Evolutionary conservation across 2,888 invertebrate species (phyloP), one percentile per base, ranked within the genome.

Genomic region (Drosophila nr. fundita): DNA sequence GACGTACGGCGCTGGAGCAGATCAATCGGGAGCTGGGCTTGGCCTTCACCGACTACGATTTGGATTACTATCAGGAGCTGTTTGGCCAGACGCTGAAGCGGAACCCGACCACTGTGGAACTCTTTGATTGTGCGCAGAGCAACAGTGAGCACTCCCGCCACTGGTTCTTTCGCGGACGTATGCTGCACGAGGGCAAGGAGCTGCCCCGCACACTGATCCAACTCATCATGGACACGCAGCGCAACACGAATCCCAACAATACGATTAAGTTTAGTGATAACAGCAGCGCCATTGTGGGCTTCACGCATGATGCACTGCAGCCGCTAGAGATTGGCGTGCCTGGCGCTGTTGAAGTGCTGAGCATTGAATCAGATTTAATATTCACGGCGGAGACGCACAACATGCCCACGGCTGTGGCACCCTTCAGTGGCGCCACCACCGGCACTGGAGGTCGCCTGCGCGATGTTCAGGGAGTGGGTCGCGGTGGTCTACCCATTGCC

Each of bases 361-460:
- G 93, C 15, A 94, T 95, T 0, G 94, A 95, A 21, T 96, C 97
- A 0, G 98, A 99, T 93, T 95, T 99, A 45, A 98, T 99, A 89
- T 99, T 99, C 91, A 99, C 99, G 0, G 99, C 99, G 0, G 99
- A 99, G 94, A 99, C 99, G 0, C 99, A 99, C 93, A 99, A 99
- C 92, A 99, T 99, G 95, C 98, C 98, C 1, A 99, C 98, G 0
- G 98, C 98, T 0, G 98, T 99, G 13, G 98, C 99, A 0, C 99
- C 99, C 0, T 99, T 99, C 83, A 98, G 98, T 93, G 99, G 99
- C 0, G 99, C 99, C 0, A 98, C 99, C 0, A 99, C 99, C 0
- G 99, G 99, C 30, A 99, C 99, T 0, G 99, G 99, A 0, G 99
- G 99, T 0, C 95, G 99, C 49, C 96, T 99, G 34, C 90, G 93